A percentile compares a stretch with the other conserved stretches of the same genome.
These are phyloP conservation scores for Cheirogaleus medius DNA, from an alignment of 2,113 vertebrate genomes.

Conservation along the genomic window DNA sequence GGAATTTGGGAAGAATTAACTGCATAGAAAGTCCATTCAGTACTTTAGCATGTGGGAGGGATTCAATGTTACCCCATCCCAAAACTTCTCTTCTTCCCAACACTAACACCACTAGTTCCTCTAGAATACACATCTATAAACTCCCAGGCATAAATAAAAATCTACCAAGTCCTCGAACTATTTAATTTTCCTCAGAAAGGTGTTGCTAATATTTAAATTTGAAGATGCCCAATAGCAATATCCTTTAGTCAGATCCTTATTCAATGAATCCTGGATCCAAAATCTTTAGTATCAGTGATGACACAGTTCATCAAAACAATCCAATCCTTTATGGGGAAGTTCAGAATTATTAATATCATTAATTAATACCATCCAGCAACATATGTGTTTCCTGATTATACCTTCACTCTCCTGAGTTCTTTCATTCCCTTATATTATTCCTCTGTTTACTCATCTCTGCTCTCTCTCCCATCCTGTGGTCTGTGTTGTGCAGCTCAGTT, in stretches of 20 bases:
- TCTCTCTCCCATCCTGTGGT: rapidly evolving
- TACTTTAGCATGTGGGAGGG: not conserved
- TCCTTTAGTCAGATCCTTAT: not conserved
- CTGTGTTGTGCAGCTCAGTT: not conserved
- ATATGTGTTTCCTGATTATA: not conserved
- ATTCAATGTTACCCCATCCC: not conserved
- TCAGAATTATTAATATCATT: not conserved
- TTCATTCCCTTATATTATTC: not conserved
- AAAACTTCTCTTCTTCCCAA: not conserved
- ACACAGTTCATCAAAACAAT: not conserved
- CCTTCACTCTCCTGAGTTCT: rapidly evolving
- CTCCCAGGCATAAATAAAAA: not conserved
- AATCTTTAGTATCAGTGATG: not conserved
- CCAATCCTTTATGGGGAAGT: not conserved
- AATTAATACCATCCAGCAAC: not conserved
- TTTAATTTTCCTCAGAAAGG: not conserved
- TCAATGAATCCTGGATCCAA: not conserved
- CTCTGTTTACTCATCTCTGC: not conserved
- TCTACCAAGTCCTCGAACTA: not conserved
- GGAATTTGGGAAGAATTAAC: not conserved
- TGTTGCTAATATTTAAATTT: not conserved
- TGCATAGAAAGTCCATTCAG: not conserved
- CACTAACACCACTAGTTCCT: not conserved
- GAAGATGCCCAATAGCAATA: not conserved
- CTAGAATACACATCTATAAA: not conserved